Percentiles rank a stretch among this genome's conserved stretches.
Conservation (phyloP, 1,140 invertebrate species). For the Drosophila chauvacae region DNA sequence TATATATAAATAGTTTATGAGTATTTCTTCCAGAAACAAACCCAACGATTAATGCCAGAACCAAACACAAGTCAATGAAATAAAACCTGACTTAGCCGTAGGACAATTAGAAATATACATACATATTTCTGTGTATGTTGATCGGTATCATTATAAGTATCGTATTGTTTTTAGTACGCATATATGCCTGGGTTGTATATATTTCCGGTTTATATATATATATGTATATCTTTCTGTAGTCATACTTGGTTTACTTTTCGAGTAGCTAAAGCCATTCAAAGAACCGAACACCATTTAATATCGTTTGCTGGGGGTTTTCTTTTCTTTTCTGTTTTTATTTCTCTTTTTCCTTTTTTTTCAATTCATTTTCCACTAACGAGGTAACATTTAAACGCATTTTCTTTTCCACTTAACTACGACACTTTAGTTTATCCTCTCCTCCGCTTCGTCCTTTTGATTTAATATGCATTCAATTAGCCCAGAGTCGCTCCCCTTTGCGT, state of each 20-base stretch:
- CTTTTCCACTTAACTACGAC: slow-evolving; percentile 60
- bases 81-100: slow-evolving; percentile 1
- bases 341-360: slow-evolving; percentile 3
- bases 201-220: neutral
- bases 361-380: slow-evolving; percentile 73
- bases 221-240: slow-evolving; percentile 12
- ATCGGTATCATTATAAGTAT: slow-evolving; percentile 18
- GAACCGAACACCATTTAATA: slow-evolving; percentile 58
- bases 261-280: slow-evolving; percentile 63
- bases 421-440: slow-evolving; percentile 39
- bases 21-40: slow-evolving; percentile 29
- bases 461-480: slow-evolving; percentile 48
- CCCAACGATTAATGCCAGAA: slow-evolving; percentile 1
- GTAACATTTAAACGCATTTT: slow-evolving; percentile 83
- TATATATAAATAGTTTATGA: slow-evolving; percentile 34
- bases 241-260: slow-evolving; percentile 36
- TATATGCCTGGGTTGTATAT: slow-evolving; percentile 6
- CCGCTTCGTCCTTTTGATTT: slow-evolving; percentile 37
- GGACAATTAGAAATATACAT: slow-evolving; percentile 31
- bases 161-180: slow-evolving; percentile 27
- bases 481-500: neutral
- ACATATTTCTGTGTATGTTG: neutral
- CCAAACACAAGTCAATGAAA: neutral
- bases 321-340: slow-evolving; percentile 11
- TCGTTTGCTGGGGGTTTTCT: slow-evolving; percentile 21